Conservation (phyloP, 2,113 vertebrate genomes). For the Hemicordylus capensis region DNA sequence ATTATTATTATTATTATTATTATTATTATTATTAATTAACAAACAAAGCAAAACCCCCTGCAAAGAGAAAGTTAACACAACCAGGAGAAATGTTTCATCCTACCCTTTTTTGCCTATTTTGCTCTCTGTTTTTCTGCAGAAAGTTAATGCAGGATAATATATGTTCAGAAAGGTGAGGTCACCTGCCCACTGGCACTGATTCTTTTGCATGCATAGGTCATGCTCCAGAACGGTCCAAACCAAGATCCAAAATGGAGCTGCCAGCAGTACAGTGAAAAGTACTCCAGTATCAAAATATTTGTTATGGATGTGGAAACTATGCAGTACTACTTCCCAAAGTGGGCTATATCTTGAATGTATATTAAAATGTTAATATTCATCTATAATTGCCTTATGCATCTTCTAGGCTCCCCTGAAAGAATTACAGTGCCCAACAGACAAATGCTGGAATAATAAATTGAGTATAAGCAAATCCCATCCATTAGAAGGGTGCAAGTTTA, state of each 20-base stretch:
- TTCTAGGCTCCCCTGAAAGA: not conserved
- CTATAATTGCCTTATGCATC: not conserved
- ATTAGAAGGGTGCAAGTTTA: not conserved
- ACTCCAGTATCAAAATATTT: not conserved
- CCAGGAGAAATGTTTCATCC: no score
- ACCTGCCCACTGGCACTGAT: no score
- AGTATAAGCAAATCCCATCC: not conserved
- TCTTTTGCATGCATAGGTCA: not conserved
- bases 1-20: no score
- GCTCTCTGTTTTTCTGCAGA: no score
- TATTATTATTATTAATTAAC: no score
- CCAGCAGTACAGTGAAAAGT: not conserved
- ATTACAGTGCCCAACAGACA: not conserved
- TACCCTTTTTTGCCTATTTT: no score
- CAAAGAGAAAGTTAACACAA: no score
- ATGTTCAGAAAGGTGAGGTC: no score
- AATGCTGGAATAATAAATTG: not conserved
- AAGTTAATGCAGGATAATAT: no score
- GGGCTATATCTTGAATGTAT: not conserved
- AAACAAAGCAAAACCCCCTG: no score
- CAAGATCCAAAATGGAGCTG: not conserved
- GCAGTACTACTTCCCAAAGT: not conserved
- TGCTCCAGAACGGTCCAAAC: not conserved
- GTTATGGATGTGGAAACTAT: not conserved
- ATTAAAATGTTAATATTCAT: not conserved